Evolutionary conservation across 2,113 vertebrate species (phyloP).

Genomic region (Tiliqua scincoides): DNA sequence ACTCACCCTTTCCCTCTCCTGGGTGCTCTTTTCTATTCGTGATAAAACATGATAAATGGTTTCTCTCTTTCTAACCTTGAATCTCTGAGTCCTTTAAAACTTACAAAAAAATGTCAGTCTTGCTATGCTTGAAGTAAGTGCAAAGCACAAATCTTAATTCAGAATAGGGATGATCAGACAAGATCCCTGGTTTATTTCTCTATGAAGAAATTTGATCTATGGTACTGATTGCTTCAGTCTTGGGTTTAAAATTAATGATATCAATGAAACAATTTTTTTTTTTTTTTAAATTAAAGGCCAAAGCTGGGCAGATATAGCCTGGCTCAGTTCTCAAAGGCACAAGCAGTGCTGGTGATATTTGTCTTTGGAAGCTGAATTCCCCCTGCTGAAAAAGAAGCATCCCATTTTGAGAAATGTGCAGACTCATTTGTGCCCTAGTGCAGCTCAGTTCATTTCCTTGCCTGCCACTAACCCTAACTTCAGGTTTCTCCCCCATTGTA

Average conservation of each 20-base stretch:
- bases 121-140: background rate
- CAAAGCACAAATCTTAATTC: background rate
- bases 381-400: too few species aligned
- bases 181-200: background rate
- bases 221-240: background rate
- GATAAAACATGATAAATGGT: slow-evolving; percentile 47
- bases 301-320: too few species aligned
- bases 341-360: too few species aligned
- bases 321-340: too few species aligned
- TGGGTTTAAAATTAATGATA: background rate
- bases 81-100: slow-evolving; percentile 26
- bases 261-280: too few species aligned
- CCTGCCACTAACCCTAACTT: too few species aligned
- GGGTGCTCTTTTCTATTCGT: slow-evolving; percentile 18
- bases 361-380: too few species aligned
- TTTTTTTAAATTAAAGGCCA: too few species aligned
- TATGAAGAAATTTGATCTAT: background rate
- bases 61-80: slow-evolving; percentile 45
- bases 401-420: too few species aligned
- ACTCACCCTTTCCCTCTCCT: background rate
- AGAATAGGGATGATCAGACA: background rate
- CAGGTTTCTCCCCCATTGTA: too few species aligned
- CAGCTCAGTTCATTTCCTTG: too few species aligned
- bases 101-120: slow-evolving; percentile 10
- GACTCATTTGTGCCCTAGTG: too few species aligned